phyloP scores from a whole-genome alignment of 2,888 invertebrate genomes.

The Drosophila colorata region DNA sequence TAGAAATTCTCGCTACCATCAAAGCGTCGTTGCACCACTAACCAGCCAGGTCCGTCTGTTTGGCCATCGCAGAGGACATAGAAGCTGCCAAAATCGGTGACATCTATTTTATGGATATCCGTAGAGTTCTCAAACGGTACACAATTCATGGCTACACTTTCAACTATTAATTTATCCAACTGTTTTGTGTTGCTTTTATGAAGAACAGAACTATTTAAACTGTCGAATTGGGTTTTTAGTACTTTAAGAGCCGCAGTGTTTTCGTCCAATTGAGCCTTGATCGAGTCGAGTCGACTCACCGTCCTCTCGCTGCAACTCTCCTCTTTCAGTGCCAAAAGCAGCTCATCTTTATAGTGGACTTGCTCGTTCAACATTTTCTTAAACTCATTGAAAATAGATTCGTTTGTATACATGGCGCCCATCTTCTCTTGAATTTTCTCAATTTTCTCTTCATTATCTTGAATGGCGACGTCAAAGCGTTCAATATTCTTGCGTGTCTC shows the following conservation, averaged over 20 bases:
- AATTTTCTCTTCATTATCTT: background rate
- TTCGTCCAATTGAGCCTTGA: slow-evolving; percentile 2
- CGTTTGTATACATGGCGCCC: background rate
- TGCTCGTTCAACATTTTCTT: background rate
- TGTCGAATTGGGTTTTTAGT: background rate
- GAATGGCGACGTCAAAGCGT: background rate
- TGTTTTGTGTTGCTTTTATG: background rate
- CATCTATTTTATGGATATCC: slow-evolving; percentile 4
- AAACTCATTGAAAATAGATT: background rate
- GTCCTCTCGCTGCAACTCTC: background rate
- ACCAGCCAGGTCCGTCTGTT: slow-evolving; percentile 13
- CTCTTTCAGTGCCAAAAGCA: background rate
- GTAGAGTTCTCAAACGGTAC: background rate
- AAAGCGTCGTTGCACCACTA: slow-evolving; percentile 25
- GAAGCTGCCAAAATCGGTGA: background rate
- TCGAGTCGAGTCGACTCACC: background rate
- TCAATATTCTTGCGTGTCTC: background rate
- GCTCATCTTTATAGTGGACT: slow-evolving; percentile 1
- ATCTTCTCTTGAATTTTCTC: background rate
- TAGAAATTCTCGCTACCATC: slow-evolving; percentile 3
- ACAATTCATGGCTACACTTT: slow-evolving; percentile 1
- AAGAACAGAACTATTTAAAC: background rate
- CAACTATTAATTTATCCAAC: background rate
- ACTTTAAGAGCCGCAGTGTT: background rate
- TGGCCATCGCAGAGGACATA: slow-evolving; percentile 9